phyloP scores from a whole-genome alignment of 1,140 invertebrate genomes.

The Hycleus cichorii region DNA sequence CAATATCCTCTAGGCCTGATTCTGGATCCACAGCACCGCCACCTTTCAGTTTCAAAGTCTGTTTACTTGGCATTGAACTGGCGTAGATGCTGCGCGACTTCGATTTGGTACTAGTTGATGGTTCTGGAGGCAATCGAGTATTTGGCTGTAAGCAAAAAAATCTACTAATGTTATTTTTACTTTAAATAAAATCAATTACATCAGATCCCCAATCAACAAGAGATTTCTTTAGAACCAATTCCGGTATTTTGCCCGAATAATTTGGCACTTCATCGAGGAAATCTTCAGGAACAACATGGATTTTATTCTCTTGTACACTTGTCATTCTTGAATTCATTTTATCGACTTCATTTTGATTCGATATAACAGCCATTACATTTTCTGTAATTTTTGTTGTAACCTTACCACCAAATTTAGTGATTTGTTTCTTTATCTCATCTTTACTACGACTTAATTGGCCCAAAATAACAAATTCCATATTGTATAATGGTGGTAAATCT shows the following conservation, averaged over 20 bases:
- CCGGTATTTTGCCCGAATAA: constrained; percentile 48
- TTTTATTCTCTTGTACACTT: constrained; percentile 57
- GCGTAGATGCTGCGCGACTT: constrained; percentile 58
- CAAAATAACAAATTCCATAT: constrained; percentile 71
- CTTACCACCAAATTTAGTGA: constrained; percentile 69
- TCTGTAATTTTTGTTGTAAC: constrained; percentile 58
- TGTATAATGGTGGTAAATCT: constrained; percentile 60
- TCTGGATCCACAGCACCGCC: constrained; percentile 87
- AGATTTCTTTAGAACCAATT: constrained; percentile 62
- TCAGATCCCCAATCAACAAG: constrained; percentile 80
- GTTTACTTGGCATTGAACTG: constrained; percentile 55
- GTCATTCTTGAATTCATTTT: constrained; percentile 58
- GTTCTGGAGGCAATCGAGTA: constrained; percentile 48
- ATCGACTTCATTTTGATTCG: constrained; percentile 60
- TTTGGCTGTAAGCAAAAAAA: constrained; percentile 42
- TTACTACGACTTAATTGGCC: constrained; percentile 54
- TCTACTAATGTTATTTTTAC: neutral
- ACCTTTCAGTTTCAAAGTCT: constrained; percentile 78
- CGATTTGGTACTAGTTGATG: constrained; percentile 42
- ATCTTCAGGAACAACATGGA: constrained; percentile 73
- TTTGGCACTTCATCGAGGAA: constrained; percentile 66
- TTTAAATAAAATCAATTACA: constrained; percentile 42
- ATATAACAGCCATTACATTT: constrained; percentile 67
- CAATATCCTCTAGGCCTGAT: constrained; percentile 67
- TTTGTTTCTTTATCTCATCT: constrained; percentile 58